Percentiles rank a stretch among this genome's conserved stretches.
phyloP scores from a whole-genome alignment of 2,797 vertebrate species.

The Sebastes hubbsi region DNA sequence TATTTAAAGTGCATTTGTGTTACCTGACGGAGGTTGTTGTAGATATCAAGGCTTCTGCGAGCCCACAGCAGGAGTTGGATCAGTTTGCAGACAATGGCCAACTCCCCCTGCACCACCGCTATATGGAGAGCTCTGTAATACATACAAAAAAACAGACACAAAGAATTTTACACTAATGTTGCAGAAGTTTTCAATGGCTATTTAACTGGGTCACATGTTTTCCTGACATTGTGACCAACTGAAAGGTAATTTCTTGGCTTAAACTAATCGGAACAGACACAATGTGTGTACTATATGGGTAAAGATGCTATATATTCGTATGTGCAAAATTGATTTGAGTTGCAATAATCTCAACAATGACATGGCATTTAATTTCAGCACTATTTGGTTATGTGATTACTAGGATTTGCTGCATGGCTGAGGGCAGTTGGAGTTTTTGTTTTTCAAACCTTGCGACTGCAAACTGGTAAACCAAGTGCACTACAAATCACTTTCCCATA shows the following conservation, averaged over 20 bases:
- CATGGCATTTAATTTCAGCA: neutral
- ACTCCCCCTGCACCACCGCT: constrained; percentile 86
- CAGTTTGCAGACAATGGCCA: constrained; percentile 69
- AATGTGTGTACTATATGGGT: neutral
- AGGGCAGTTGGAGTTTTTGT: neutral
- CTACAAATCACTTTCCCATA: neutral
- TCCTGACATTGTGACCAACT: constrained; percentile 12
- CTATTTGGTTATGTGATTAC: neutral
- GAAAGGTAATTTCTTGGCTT: neutral
- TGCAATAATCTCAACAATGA: neutral
- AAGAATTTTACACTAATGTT: neutral
- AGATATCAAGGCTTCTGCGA: constrained; percentile 81
- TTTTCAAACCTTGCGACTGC: neutral
- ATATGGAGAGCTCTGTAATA: constrained; percentile 89
- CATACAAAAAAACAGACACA: constrained; percentile 29
- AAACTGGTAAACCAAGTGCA: neutral
- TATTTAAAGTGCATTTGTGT: constrained; percentile 21
- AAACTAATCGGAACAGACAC: neutral
- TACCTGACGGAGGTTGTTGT: constrained; percentile 93
- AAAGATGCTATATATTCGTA: neutral
- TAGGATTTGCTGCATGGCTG: neutral
- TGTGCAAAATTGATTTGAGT: neutral
- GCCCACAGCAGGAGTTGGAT: constrained; percentile 78
- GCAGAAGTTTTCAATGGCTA: neutral
- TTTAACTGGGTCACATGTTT: neutral